Evolutionary conservation across 1,140 invertebrate species (phyloP).

Genomic region (Bactericera cockerelli): DNA sequence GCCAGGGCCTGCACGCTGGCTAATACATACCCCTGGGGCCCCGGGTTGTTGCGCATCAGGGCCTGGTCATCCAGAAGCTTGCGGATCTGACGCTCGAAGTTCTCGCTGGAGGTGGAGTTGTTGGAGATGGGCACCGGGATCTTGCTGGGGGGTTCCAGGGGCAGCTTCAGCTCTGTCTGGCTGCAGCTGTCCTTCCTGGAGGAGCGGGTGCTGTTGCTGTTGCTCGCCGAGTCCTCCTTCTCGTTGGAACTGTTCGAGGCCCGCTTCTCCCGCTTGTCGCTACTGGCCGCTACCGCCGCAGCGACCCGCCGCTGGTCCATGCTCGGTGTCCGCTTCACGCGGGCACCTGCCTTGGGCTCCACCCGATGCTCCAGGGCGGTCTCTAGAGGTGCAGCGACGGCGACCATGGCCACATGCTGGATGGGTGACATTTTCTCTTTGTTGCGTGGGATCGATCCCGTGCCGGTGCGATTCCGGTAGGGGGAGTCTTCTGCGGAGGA

Average conservation of each 20-base stretch:
- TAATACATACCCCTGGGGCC: background rate
- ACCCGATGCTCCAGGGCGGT: constrained; percentile 18
- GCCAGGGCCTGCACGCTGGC: constrained; percentile 18
- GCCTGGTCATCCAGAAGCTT: constrained; percentile 53
- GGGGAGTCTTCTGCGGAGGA: background rate
- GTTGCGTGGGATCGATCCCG: background rate
- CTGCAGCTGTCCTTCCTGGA: constrained; percentile 42
- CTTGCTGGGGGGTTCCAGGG: constrained; percentile 3
- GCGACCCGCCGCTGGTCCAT: constrained; percentile 3
- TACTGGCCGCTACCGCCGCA: too few species aligned
- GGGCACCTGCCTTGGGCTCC: background rate
- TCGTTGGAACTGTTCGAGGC: constrained; percentile 12
- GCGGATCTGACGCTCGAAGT: constrained; percentile 37
- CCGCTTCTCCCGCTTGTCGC: background rate
- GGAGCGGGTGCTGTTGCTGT: constrained; percentile 21
- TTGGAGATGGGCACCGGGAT: constrained; percentile 6
- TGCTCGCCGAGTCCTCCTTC: constrained; percentile 23
- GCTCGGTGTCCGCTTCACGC: constrained; percentile 12
- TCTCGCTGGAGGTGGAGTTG: constrained; percentile 11
- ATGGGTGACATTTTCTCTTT: background rate
- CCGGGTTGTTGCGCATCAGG: constrained; percentile 35
- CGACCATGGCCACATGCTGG: background rate
- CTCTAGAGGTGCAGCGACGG: constrained; percentile 1
- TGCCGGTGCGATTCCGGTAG: constrained; percentile 3
- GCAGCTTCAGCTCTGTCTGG: constrained; percentile 38